Evolutionary conservation across 1,140 invertebrate genomes (phyloP).

Genomic region (Popillia japonica): DNA sequence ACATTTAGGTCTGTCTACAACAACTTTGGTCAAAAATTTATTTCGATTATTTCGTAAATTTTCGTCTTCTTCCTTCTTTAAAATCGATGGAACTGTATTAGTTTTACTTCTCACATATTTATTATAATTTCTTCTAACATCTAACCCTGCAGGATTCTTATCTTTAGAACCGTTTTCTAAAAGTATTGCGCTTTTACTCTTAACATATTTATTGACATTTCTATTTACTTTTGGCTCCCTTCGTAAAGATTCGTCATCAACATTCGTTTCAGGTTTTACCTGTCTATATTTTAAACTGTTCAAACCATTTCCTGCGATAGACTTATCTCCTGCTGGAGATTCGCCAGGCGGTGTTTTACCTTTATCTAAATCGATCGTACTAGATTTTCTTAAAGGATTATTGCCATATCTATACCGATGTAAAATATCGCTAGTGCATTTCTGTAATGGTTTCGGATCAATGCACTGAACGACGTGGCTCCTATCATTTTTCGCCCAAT

Average conservation of each 20-base stretch:
- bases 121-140: background rate
- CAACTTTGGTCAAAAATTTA: background rate
- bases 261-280: too few species aligned
- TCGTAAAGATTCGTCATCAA: too few species aligned
- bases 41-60: too few species aligned
- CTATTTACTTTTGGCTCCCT: background rate
- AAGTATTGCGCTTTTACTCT: background rate
- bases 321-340: background rate
- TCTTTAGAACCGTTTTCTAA: background rate
- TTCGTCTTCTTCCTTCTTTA: too few species aligned
- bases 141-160: background rate
- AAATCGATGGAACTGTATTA: background rate
- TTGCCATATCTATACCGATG: conserved; percentile 21
- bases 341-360: background rate
- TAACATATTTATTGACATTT: background rate
- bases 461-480: background rate
- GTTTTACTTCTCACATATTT: background rate
- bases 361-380: background rate
- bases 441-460: conserved; percentile 36
- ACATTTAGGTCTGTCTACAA: background rate
- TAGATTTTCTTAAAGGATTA: conserved; percentile 30
- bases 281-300: background rate
- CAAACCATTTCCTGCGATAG: background rate
- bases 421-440: conserved; percentile 37
- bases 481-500: conserved; percentile 16